These are phyloP conservation scores for Leptinotarsa juncta DNA, from an alignment of 2,888 invertebrate species.

Conservation along the genomic window DNA sequence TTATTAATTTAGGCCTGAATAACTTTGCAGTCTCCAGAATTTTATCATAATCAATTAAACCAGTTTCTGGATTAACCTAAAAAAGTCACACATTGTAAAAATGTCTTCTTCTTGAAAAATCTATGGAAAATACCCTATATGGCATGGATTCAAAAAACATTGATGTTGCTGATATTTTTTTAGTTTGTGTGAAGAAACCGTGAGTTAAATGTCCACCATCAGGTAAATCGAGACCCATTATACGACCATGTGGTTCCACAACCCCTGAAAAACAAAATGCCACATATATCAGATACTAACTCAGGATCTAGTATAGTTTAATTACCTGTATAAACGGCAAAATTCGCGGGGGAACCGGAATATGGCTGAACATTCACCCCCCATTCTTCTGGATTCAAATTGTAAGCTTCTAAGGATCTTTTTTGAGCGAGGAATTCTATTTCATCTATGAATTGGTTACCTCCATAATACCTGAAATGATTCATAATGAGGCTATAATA, in stretches of 20 bases:
- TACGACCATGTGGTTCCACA: slow-evolving; percentile 91
- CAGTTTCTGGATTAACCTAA: slow-evolving; percentile 79
- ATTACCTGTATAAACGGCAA: slow-evolving; percentile 93
- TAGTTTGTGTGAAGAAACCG: slow-evolving; percentile 89
- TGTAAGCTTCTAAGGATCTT: slow-evolving; percentile 86
- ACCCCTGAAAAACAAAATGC: slow-evolving; percentile 61
- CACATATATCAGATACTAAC: no score
- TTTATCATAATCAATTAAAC: slow-evolving; percentile 93
- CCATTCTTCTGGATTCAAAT: slow-evolving; percentile 87
- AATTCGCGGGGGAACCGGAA: slow-evolving; percentile 95
- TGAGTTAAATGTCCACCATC: slow-evolving; percentile 98
- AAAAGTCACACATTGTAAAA: slow-evolving; percentile 31
- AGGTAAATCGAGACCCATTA: slow-evolving; percentile 96
- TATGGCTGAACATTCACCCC: slow-evolving; percentile 98
- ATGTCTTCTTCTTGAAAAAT: background rate
- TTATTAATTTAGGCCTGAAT: slow-evolving; percentile 92
- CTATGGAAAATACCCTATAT: slow-evolving; percentile 80
- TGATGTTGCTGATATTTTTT: slow-evolving; percentile 96
- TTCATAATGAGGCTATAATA: no score
- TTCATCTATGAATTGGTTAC: slow-evolving; percentile 95
- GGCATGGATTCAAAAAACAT: slow-evolving; percentile 99
- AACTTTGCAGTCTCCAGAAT: slow-evolving; percentile 83
- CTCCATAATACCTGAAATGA: slow-evolving; percentile 89
- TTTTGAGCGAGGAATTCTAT: slow-evolving; percentile 91
- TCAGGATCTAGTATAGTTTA: background rate